Percentiles rank a stretch among this genome's conserved stretches.
These are phyloP conservation scores for Clytia hemisphaerica DNA, from an alignment of 30 jellyfish, hydroid and myxozoan species.

Conservation along the genomic window DNA sequence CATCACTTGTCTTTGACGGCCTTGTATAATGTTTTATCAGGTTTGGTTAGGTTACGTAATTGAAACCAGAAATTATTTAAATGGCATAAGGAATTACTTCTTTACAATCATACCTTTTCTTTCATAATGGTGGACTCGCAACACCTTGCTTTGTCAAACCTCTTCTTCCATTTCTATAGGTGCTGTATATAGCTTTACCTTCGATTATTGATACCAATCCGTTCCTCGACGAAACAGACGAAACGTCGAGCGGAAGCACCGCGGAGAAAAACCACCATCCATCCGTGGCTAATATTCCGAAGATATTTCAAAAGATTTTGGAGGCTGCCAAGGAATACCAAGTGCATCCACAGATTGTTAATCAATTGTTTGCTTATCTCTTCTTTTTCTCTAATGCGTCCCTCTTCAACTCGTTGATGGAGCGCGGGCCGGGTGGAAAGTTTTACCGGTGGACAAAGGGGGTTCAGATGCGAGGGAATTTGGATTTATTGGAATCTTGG, in stretches of 20 bases:
- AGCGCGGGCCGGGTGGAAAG: conserved; percentile 95
- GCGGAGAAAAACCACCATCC: conserved; percentile 54
- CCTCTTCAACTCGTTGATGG: conserved; percentile 85
- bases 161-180: conserved; percentile 53
- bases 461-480: conserved; percentile 90
- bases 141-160: too few species aligned
- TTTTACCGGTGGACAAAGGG: conserved; percentile 95
- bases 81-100: too few species aligned
- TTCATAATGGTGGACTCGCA: too few species aligned
- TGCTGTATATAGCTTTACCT: conserved; percentile 78
- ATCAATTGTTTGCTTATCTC: conserved; percentile 77
- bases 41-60: too few species aligned
- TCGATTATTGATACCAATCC: conserved; percentile 93
- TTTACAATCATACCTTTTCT: too few species aligned
- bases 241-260: conserved; percentile 47
- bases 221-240: conserved; percentile 68
- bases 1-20: too few species aligned
- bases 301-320: conserved; percentile 46
- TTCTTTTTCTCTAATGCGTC: conserved; percentile 96
- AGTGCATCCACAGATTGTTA: conserved; percentile 86
- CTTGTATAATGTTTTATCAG: too few species aligned
- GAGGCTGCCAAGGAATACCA: conserved; percentile 42
- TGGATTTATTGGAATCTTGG: conserved; percentile 83
- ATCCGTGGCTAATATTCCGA: conserved; percentile 56
- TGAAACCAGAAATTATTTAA: too few species aligned